Evolutionary conservation across 2,888 invertebrate genomes (phyloP), one percentile per base, ranked within the genome.

Genomic region (Seira ritae): DNA sequence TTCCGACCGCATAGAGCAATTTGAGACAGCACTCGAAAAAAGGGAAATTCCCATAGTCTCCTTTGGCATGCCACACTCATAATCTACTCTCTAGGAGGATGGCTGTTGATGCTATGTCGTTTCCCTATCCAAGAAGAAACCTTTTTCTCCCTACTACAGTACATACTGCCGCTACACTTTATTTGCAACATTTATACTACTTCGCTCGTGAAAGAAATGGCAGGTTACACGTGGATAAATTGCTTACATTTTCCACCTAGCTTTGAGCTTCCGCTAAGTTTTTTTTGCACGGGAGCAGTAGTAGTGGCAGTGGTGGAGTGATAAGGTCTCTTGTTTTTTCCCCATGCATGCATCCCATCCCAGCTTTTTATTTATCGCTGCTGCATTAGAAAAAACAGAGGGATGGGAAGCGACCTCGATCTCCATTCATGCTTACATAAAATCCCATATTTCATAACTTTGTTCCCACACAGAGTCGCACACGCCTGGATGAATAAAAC

Each of bases 351-450:
- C 31, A 31, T 62, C 62, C 62, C 62, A 62, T 31, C 31, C 31
- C 3, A 31, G 31, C 20, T 62, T 20, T 19, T 62, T 62, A 62
- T 62, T 62, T 62, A 62, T 62, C 22, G 62, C 3, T 62, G 62
- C 20, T 62, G 62, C 62, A 62, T 3, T 62, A n/a, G 73, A 62
- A 73, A 50, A 73, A 60, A 31, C 62, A 62, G 62, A 62, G 62
- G 20, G 12, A 22, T 62, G 62, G 68, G 22, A 84, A 79, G 74
- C 75, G 83, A 75, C 78, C 83, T 69, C 74, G 78, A 78, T 79
- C 75, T 84, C 77, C 83, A 84, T 84, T 84, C 83, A 84, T 79
- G 83, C 83, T 75, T 74, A 68, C 74, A 62, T 65, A 72, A 78
- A 77, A 78, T 22, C 69, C 68, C 73, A 80, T 80, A 80, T 80